phyloP scores from a whole-genome alignment of 2,113 vertebrate genomes.

The Proterorhinus semilunaris region DNA sequence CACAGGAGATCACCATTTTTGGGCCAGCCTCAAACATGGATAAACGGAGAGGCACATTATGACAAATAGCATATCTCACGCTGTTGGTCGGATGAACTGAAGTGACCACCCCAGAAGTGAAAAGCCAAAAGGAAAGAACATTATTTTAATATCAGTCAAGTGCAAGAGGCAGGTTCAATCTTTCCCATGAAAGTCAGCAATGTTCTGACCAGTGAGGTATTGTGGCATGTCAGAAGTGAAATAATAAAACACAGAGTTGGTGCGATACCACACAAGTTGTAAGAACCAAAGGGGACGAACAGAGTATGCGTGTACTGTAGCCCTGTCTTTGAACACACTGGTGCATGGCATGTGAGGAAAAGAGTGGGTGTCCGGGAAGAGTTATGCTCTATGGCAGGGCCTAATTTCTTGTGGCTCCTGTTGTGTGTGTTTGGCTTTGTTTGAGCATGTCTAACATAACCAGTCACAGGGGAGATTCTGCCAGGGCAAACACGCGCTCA shows the following conservation, averaged over 20 bases:
- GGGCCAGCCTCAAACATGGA: neutral
- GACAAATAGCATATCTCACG: neutral
- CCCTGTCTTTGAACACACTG: constrained; percentile 15
- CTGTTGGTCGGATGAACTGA: neutral
- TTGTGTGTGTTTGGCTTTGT: constrained; percentile 75
- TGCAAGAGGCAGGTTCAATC: constrained; percentile 31
- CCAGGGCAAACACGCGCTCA: constrained; percentile 62
- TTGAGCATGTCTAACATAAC: constrained; percentile 72
- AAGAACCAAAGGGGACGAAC: constrained; percentile 1
- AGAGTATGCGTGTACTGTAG: constrained; percentile 2
- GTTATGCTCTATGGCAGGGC: constrained; percentile 51
- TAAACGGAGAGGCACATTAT: neutral
- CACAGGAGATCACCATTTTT: neutral
- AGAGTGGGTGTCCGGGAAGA: constrained; percentile 40
- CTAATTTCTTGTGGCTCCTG: constrained; percentile 73
- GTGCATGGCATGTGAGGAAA: constrained; percentile 28
- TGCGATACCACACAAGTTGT: constrained; percentile 27
- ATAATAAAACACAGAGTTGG: constrained; percentile 14
- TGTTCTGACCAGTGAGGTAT: constrained; percentile 31
- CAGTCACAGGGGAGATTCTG: constrained; percentile 66
- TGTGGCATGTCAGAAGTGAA: constrained; percentile 32
- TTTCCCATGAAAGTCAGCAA: constrained; percentile 37
- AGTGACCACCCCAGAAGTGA: constrained; percentile 3
- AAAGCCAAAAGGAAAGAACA: constrained; percentile 13
- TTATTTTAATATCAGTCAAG: constrained; percentile 44